A percentile compares a stretch with the other conserved stretches of the same genome.
phyloP scores from a whole-genome alignment of 2,888 invertebrate species.

The Drosophila paranaensis region DNA sequence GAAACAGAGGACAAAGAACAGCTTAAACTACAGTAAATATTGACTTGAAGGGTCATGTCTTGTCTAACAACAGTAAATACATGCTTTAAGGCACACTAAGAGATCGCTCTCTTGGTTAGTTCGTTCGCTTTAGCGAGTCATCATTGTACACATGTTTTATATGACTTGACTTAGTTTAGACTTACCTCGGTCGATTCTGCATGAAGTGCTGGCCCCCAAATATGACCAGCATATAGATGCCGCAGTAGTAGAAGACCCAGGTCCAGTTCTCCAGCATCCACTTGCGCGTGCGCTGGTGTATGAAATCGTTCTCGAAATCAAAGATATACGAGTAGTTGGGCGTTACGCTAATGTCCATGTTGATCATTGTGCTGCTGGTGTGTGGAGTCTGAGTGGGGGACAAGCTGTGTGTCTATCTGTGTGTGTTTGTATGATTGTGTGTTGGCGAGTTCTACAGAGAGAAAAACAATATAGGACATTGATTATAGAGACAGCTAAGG shows the following conservation, averaged over 20 bases:
- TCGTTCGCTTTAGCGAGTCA: not conserved
- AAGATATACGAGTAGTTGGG: slow-evolving; percentile 97
- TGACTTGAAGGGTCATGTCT: too few relatives aligned
- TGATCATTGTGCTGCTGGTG: slow-evolving; percentile 75
- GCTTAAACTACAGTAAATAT: not conserved
- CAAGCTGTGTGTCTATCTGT: slow-evolving; percentile 1
- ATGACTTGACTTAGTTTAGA: slow-evolving; percentile 18
- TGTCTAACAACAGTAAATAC: not conserved
- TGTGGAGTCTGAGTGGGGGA: not conserved
- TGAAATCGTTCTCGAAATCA: slow-evolving; percentile 97
- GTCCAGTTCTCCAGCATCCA: slow-evolving; percentile 99
- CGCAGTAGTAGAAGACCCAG: slow-evolving; percentile 93
- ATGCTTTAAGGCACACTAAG: too few relatives aligned
- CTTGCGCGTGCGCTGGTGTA: slow-evolving; percentile 93
- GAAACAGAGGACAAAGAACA: not conserved
- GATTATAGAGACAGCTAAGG: slow-evolving; percentile 12
- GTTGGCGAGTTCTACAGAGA: slow-evolving; percentile 20
- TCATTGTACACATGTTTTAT: not conserved
- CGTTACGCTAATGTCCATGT: slow-evolving; percentile 87
- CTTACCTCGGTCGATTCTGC: slow-evolving; percentile 93
- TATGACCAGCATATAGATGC: slow-evolving; percentile 96
- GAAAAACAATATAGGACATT: slow-evolving; percentile 11
- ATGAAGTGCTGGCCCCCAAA: slow-evolving; percentile 97
- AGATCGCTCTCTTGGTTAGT: too few relatives aligned
- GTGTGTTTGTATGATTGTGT: slow-evolving; percentile 1